Evolutionary conservation across 1,140 invertebrate species (phyloP).

Genomic region (Callitettix versicolor): DNA sequence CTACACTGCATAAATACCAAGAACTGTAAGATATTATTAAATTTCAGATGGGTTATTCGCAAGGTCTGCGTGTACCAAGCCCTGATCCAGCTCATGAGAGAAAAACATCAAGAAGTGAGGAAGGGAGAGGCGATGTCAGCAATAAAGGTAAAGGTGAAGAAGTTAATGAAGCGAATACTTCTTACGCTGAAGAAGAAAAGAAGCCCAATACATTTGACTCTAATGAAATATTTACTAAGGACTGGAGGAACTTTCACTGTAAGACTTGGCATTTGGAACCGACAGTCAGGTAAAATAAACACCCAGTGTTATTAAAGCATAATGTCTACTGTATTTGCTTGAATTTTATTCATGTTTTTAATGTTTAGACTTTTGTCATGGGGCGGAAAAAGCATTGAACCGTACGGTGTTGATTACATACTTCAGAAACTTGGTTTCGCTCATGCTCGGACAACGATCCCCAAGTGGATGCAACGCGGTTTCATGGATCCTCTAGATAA

Average conservation of each 20-base stretch:
- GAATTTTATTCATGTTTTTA: conserved; percentile 22
- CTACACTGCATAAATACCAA: conserved; percentile 1
- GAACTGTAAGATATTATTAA: too few relatives aligned
- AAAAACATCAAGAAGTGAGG: background rate
- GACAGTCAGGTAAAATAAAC: conserved; percentile 62
- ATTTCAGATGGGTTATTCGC: conserved; percentile 24
- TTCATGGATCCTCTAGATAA: conserved; percentile 93
- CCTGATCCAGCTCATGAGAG: conserved; percentile 5
- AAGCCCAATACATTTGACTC: conserved; percentile 40
- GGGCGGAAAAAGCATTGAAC: conserved; percentile 92
- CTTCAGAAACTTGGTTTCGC: conserved; percentile 92
- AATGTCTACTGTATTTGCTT: conserved; percentile 2
- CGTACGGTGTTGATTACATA: conserved; percentile 95
- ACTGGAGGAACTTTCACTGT: conserved; percentile 88
- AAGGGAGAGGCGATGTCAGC: conserved; percentile 21
- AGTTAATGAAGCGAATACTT: conserved; percentile 18
- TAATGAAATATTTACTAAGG: conserved; percentile 58
- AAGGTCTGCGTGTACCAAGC: conserved; percentile 29
- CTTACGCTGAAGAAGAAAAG: conserved; percentile 34
- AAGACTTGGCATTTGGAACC: conserved; percentile 97
- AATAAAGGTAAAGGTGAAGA: conserved; percentile 14
- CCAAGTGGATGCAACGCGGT: conserved; percentile 96
- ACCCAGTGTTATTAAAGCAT: background rate
- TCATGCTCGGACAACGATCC: conserved; percentile 94
- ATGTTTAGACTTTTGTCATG: conserved; percentile 75